These are phyloP conservation scores for Chymomyza amoena DNA, from an alignment of 2,888 invertebrate species.

Conservation along the genomic window DNA sequence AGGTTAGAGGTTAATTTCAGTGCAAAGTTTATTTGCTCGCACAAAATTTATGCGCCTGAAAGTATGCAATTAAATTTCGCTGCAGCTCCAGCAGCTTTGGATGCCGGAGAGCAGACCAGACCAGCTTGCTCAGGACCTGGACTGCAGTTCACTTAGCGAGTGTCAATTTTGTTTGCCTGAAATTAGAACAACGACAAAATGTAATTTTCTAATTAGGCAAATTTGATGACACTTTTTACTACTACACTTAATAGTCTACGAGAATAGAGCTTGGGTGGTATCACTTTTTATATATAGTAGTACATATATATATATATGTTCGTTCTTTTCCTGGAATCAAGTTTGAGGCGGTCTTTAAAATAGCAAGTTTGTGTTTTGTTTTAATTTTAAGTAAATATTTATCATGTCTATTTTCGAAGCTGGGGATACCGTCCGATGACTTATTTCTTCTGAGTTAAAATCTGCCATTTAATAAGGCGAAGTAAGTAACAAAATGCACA, in stretches of 20 bases:
- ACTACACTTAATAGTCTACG: neutral
- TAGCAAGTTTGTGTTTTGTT: neutral
- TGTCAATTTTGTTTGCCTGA: constrained; percentile 60
- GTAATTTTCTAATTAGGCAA: constrained; percentile 68
- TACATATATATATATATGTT: too few species aligned
- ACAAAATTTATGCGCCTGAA: constrained; percentile 62
- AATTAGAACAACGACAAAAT: constrained; percentile 60
- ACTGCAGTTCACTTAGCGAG: constrained; percentile 21
- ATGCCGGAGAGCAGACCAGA: constrained; percentile 2
- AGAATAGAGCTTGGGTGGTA: neutral
- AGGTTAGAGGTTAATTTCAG: constrained; percentile 74
- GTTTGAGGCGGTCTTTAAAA: neutral
- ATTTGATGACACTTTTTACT: constrained; percentile 22
- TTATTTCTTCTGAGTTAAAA: too few species aligned
- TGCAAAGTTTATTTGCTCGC: constrained; percentile 53
- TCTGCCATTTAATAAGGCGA: too few species aligned
- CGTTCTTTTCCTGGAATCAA: neutral
- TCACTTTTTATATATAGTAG: neutral
- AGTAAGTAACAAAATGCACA: too few species aligned
- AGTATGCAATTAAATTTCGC: constrained; percentile 72
- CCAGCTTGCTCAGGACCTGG: constrained; percentile 1
- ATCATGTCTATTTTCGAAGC: too few species aligned
- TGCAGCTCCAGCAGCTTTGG: constrained; percentile 6
- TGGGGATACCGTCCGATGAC: too few species aligned
- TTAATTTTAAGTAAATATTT: too few species aligned